Percentiles rank a stretch among this genome's conserved stretches.
Conservation (phyloP, 2,888 invertebrate genomes). For the Saturnia pavonia region DNA sequence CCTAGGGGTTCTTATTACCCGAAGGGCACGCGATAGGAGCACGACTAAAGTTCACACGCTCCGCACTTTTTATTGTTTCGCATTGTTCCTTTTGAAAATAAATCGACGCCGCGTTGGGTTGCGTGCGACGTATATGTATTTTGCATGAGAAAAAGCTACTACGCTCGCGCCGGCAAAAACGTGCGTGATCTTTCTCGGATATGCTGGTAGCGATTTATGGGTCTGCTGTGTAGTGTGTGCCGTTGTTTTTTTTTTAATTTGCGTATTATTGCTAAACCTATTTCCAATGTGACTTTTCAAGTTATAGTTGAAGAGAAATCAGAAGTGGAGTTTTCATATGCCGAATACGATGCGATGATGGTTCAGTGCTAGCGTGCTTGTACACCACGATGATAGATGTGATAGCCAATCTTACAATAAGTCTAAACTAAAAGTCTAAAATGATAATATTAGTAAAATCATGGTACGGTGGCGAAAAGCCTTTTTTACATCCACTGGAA, state of each 20-base stretch:
- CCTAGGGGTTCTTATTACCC: slow-evolving; percentile 30
- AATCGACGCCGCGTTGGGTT: slow-evolving; percentile 32
- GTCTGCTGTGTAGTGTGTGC: slow-evolving; percentile 37
- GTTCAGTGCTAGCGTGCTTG: no score
- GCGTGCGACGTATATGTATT: slow-evolving; percentile 39
- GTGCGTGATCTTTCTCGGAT: slow-evolving; percentile 59
- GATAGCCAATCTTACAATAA: no score
- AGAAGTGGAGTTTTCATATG: not conserved
- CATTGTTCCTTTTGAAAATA: slow-evolving; percentile 44
- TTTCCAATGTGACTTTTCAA: not conserved
- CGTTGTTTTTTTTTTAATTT: not conserved
- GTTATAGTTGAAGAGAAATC: not conserved
- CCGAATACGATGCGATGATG: no score
- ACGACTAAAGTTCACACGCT: slow-evolving; percentile 32
- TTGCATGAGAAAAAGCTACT: slow-evolving; percentile 55
- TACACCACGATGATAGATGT: no score
- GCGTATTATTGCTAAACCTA: not conserved
- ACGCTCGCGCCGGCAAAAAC: slow-evolving; percentile 41
- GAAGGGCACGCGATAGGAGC: slow-evolving; percentile 42
- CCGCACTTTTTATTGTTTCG: slow-evolving; percentile 42
- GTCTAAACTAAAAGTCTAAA: no score
- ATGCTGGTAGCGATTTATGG: slow-evolving; percentile 49
- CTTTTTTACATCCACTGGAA: no score
- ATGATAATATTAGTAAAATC: no score
- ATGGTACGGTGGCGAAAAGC: no score